phyloP scores from a whole-genome alignment of 2,888 invertebrate genomes.

The Griposia aprilina region DNA sequence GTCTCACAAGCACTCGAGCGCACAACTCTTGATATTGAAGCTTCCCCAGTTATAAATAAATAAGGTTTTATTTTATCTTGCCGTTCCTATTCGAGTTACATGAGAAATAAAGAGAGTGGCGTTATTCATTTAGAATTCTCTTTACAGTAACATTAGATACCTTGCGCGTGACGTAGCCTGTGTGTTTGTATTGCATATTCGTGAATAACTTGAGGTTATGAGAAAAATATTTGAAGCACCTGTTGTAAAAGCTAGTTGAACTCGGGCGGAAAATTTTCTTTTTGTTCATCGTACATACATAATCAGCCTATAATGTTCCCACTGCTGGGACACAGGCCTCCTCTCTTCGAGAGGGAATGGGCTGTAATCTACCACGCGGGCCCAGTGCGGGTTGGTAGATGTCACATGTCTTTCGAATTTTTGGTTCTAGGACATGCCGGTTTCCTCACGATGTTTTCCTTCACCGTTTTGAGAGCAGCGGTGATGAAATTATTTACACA shows the following conservation, averaged over 20 bases:
- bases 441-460: too few species aligned
- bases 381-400: too few species aligned
- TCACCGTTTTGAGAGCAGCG: too few species aligned
- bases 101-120: constrained; percentile 21
- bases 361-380: too few species aligned
- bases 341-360: too few species aligned
- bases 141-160: constrained; percentile 47
- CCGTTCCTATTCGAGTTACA: constrained; percentile 30
- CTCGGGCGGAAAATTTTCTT: constrained; percentile 23
- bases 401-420: too few species aligned
- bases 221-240: constrained; percentile 50
- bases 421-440: too few species aligned
- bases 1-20: constrained; percentile 11
- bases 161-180: constrained; percentile 30
- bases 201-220: constrained; percentile 32
- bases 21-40: constrained; percentile 45
- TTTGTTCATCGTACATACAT: constrained; percentile 40
- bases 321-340: too few species aligned
- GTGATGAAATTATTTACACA: too few species aligned
- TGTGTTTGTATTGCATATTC: constrained; percentile 55
- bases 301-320: too few species aligned
- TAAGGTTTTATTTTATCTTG: constrained; percentile 48
- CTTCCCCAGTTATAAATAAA: constrained; percentile 41
- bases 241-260: constrained; percentile 28
- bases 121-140: constrained; percentile 59